These are phyloP conservation scores for Dysidea cf. avara DNA, from an alignment of 37 sponge, comb jelly and placozoan species.

Conservation along the genomic window DNA sequence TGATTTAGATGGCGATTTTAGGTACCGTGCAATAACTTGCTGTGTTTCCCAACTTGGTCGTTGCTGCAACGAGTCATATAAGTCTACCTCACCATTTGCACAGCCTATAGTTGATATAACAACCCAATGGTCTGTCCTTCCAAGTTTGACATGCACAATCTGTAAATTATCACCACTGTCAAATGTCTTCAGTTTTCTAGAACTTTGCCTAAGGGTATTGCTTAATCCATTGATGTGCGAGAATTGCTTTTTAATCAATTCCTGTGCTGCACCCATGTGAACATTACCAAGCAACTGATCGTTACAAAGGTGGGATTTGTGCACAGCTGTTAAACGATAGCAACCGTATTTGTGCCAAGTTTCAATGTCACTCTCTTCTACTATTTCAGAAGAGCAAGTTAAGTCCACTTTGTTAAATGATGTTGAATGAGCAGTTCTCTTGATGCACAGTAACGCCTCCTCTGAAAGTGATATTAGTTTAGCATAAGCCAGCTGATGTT, in stretches of 20 bases:
- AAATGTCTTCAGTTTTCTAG: too few relatives aligned
- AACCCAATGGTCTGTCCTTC: conserved; percentile 39
- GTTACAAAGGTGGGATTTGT: neutral
- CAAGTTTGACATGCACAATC: conserved; percentile 42
- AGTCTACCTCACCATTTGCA: neutral
- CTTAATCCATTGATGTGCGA: conserved; percentile 13
- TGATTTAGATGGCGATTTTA: neutral
- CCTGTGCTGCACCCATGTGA: conserved; percentile 5
- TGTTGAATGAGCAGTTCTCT: too few relatives aligned
- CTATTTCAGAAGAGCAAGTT: too few relatives aligned
- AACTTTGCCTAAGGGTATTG: too few relatives aligned
- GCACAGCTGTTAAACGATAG: neutral
- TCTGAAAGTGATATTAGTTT: too few relatives aligned
- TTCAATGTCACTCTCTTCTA: too few relatives aligned
- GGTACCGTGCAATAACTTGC: conserved; percentile 18
- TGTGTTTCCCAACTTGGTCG: conserved; percentile 12
- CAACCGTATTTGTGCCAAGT: conserved; percentile 10
- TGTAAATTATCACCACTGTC: too few relatives aligned
- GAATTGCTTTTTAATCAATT: conserved; percentile 10
- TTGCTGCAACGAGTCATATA: conserved; percentile 24
- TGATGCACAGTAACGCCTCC: too few relatives aligned
- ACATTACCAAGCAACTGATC: conserved; percentile 12
- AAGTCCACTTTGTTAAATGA: too few relatives aligned
- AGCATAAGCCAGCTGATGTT: too few relatives aligned
- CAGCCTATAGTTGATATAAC: conserved; percentile 1